Conservation (phyloP, 2,888 invertebrate species). For the Syrista parreyssii region DNA sequence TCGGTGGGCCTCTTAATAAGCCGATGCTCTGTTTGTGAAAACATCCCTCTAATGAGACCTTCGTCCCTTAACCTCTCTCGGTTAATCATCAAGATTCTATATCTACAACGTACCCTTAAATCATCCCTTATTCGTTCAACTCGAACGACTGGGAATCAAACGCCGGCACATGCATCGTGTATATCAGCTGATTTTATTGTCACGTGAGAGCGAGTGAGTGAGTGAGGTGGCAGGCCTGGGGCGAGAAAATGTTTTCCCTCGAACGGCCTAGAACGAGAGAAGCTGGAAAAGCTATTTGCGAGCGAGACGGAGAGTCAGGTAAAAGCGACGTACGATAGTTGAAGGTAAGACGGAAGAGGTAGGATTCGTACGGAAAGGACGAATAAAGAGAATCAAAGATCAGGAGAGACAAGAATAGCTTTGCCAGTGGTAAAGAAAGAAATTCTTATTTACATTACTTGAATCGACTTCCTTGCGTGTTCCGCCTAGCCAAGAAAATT, state of each 20-base stretch:
- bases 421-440: not conserved
- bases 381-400: not conserved
- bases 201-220: not conserved
- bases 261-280: not conserved
- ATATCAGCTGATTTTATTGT: not conserved
- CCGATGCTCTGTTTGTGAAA: constrained; percentile 17
- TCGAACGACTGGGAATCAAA: not conserved
- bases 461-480: not conserved
- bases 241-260: not conserved
- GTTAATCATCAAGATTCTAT: not conserved
- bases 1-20: constrained; percentile 15
- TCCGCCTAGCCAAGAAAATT: not conserved
- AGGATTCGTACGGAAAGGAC: not conserved
- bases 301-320: not conserved
- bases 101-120: not conserved
- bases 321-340: not conserved
- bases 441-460: not conserved
- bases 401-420: not conserved
- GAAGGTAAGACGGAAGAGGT: not conserved
- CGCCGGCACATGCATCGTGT: not conserved
- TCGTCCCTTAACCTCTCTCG: not conserved
- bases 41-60: constrained; percentile 19
- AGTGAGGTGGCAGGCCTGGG: not conserved
- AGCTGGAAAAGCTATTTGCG: not conserved
- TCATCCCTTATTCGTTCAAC: not conserved